Evolutionary conservation across 2,113 vertebrate genomes (phyloP), one percentile per base, ranked within the genome.

Genomic region (Tachuris rubrigastra): DNA sequence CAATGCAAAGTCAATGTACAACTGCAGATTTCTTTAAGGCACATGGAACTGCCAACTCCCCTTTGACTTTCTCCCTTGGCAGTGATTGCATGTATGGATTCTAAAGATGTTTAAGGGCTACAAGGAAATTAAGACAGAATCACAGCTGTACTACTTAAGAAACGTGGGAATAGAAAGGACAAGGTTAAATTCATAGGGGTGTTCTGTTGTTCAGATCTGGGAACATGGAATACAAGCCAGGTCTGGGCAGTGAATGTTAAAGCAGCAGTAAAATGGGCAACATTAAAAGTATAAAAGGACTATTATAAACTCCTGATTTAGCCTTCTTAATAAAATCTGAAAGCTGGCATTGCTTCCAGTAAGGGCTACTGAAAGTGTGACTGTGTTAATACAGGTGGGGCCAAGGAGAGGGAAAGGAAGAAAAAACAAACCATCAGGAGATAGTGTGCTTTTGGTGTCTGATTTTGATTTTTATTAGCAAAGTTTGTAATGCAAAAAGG

Each of bases 241-340:
- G 89, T 96, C 97, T 93, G 89, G 76, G 87, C 82, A 96, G 69
- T 91, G 95, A 95, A 96, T 74, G 95, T 97, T 97, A 97, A 95
- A 96, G 85, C 62, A 91, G 96, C 85, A 97, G 93, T 96, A 97
- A 95, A 97, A 97, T 74, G 49, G 75, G 84, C 79, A 96, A 95
- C 95, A 96, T 92, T 97, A 69, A 73, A 96, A 97, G 94, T 95
- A 97, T 97, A 96, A 97, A 97, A 97, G 95, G 90, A 90, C 95
- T 95, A 95, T 97, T 97, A 97, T 93, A 95, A 97, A 95, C 89
- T 95, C 83, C 83, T 93, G 85, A 90, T 97, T 95, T 72, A 89
- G 63, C 62, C 89, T 90, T 96, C 92, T 96, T 97, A 95, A 95
- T 96, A 95, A 95, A 95, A 95, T 75, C 82, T 81, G 89, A 96